Conservation (phyloP, 2,888 invertebrate genomes). For the Amblyjoppa fuscipennis region DNA sequence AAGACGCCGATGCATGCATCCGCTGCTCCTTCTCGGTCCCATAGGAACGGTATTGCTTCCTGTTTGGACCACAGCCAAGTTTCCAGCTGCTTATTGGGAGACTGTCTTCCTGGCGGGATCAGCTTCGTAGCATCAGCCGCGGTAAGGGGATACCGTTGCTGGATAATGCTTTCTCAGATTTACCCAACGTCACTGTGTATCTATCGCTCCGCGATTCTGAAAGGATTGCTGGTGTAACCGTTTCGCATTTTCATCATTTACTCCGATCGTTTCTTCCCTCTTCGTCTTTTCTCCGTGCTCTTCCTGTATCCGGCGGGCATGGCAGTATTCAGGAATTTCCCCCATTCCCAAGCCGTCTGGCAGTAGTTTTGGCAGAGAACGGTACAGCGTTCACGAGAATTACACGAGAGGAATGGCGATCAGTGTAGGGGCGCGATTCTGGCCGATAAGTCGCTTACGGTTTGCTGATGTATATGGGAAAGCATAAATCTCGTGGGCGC, state of each 20-base stretch:
- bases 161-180: slow-evolving; percentile 60
- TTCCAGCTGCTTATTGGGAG: slow-evolving; percentile 79
- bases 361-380: slow-evolving; percentile 12
- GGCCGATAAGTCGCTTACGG: slow-evolving; percentile 30
- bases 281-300: slow-evolving; percentile 5
- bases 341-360: slow-evolving; percentile 15
- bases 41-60: slow-evolving; percentile 79
- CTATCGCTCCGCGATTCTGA: slow-evolving; percentile 51
- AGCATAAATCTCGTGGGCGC: slow-evolving; percentile 57
- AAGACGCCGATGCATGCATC: slow-evolving; percentile 70
- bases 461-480: slow-evolving; percentile 47
- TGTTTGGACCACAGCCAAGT: slow-evolving; percentile 81
- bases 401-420: slow-evolving; percentile 39
- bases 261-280: not conserved
- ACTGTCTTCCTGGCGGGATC: slow-evolving; percentile 64
- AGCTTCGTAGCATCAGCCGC: slow-evolving; percentile 46
- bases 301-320: not conserved
- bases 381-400: not conserved
- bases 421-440: not conserved
- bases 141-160: slow-evolving; percentile 39
- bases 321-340: not conserved
- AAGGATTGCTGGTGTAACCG: slow-evolving; percentile 29
- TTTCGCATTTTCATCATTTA: slow-evolving; percentile 55
- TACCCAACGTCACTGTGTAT: slow-evolving; percentile 44
- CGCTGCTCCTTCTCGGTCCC: slow-evolving; percentile 46